Evolutionary conservation across 2,113 vertebrate species (phyloP), one percentile per base, ranked within the genome.

Genomic region (Arvicanthis niloticus): DNA sequence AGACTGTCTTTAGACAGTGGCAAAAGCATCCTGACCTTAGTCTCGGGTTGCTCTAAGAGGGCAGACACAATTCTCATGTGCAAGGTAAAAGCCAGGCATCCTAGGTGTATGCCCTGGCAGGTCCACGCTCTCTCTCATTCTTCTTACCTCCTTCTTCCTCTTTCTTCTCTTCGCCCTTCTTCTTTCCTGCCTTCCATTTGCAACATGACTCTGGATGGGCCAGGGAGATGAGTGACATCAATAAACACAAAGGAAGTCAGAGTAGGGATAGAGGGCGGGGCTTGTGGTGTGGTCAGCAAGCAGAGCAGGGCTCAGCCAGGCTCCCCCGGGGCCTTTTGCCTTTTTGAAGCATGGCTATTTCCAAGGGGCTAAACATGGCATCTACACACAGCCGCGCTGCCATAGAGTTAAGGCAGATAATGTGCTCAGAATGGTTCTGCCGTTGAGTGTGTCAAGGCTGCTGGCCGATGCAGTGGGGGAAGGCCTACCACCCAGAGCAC

Each of bases 181-280:
- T 96, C 95, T 95, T 88, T 96, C 96, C 96, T 95, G 96, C 95
- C 96, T 97, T 91, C 96, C 92, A 94, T 92, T 96, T 95, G 75
- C 92, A 75, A 94, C 91, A 89, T 91, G 82, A 62, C 87, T 95
- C 97, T 97, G 94, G 95, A 97, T 97, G 95, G 95, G 94, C 93
- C 97, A 93, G 97, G 97, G 91, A 96, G 76, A 97, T 68, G 95
- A 89, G 6, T 31, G 88, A 85, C 56, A 68, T 96, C 97, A 94
- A 96, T 97, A 85, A 75, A 72, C n/a, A 88, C 82, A 62, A 62
- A 89, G 45, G 87, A 67, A 82, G 48, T 29, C 51, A 75, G 42
- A 48, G 89, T 84, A 40, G 73, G 4, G 29, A n/a, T 1, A 48
- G 91, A 62, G 1, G 62, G 48, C 10, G 31, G 86, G 84, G 45